Base-by-base conservation (phyloP, 64 coral and sea anemone genomes). In the Montipora cactus region DNA sequence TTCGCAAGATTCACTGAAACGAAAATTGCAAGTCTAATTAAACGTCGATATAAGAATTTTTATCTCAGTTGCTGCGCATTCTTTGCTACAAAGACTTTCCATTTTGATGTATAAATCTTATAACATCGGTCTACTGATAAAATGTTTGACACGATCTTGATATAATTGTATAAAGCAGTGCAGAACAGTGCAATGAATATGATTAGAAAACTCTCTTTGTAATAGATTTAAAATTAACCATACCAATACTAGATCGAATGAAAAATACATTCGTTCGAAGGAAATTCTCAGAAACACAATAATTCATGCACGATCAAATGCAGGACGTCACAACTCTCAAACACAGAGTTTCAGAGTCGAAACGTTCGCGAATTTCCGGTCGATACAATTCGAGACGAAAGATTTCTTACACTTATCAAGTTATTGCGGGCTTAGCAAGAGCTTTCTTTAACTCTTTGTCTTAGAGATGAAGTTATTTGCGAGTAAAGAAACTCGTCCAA, bases 361-460 rank as follows among this genome's bases (percentile, higher is more conserved):
- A 71, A 50, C 66, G 82, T 86, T 86, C 46, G 64, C 45, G 66
- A 86, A 71, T 86, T 86, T 86, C 66, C 28, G 66, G 64, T 86
- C 2, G 47, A 12, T 18, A 20, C 4, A 86, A 25, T 59, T 86
- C 66, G 15, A 86, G 20, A 71, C 19, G 66, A 50, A 71, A 86
- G 59, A n/a, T 11, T 48, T 4, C 45, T 4, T 71, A 68, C 47
- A 45, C 9, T 10, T 22, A 8, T 71, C 8, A 13, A 66, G 76
- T 48, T 49, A 16, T 37, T 49, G 46, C n/a, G 8, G 51, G 18
- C 19, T 66, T 20, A 25, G 81, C 3, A 48, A 66, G 58, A 84
- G 46, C 4, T 68, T 0, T 18, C 8, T 28, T 19, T 14, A 4
- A 19, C 3, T 44, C 7, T 37, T 86, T 15, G 6, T 7, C 7